phyloP scores from a whole-genome alignment of 2,113 vertebrate species.

The Orthonyx spaldingii region DNA sequence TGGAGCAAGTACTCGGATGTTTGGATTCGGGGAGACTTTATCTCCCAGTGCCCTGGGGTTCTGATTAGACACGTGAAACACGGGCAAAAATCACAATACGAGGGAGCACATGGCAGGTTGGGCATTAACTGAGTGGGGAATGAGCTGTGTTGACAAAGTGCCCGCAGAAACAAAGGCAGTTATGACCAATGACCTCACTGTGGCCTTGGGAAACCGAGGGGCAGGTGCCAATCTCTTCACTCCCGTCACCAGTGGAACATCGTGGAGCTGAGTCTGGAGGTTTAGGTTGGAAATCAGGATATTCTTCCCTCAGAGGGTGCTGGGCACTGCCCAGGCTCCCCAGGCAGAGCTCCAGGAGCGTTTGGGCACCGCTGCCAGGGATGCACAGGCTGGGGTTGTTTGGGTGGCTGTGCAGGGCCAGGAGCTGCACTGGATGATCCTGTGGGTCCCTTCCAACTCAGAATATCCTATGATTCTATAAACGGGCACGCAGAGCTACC shows the following conservation, averaged over 20 bases:
- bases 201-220: background rate
- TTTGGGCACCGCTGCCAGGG: background rate
- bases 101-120: background rate
- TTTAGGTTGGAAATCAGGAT: background rate
- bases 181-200: background rate
- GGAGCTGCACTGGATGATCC: accelerated
- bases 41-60: background rate
- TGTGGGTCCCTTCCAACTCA: background rate
- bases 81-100: background rate
- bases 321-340: background rate
- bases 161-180: background rate
- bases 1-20: background rate
- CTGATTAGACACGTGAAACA: background rate
- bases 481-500: background rate
- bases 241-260: background rate
- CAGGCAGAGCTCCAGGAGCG: background rate
- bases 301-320: background rate
- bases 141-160: background rate
- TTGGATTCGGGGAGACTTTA: background rate
- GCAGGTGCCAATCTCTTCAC: background rate
- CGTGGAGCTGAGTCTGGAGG: accelerated
- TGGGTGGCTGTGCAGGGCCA: background rate
- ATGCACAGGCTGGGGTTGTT: background rate
- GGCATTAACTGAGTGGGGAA: background rate
- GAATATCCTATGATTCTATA: too few species aligned